A percentile compares a stretch with the other conserved stretches of the same genome.
Conservation (phyloP, 2,797 vertebrate genomes). For the Notolabrus celidotus region DNA sequence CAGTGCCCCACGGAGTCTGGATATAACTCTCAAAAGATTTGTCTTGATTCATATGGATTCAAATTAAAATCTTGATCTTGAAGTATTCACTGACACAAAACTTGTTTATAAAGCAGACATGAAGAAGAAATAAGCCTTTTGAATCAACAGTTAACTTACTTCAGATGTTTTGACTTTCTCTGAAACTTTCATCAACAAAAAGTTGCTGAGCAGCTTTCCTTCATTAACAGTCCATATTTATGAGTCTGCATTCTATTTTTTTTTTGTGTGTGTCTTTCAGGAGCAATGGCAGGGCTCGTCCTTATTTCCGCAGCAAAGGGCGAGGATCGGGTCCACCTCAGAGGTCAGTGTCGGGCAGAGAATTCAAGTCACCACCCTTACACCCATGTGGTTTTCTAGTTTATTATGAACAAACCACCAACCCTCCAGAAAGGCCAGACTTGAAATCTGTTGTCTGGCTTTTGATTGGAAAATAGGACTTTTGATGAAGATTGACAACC, state of each 20-base stretch:
- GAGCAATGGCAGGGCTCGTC: conserved; percentile 48
- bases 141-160: too few relatives aligned
- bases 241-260: neutral
- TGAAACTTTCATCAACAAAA: too few relatives aligned
- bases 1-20: conserved; percentile 11
- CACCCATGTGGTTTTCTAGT: conserved; percentile 5
- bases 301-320: conserved; percentile 59
- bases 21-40: neutral
- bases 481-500: too few relatives aligned
- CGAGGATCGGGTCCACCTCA: conserved; percentile 45
- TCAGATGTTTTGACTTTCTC: too few relatives aligned
- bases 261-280: conserved; percentile 68
- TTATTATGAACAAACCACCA: neutral
- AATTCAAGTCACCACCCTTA: conserved; percentile 15
- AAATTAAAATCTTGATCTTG: too few relatives aligned
- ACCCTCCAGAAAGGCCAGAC: too few relatives aligned
- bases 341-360: conserved; percentile 41
- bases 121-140: neutral
- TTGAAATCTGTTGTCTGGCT: too few relatives aligned
- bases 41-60: too few relatives aligned
- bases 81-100: neutral
- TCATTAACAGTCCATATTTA: neutral
- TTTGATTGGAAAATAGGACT: too few relatives aligned
- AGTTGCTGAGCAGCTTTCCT: neutral
- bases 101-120: neutral